Percentiles rank a stretch among this genome's conserved stretches.
Evolutionary conservation across 53 echinoderm and acorn worm species (phyloP).

Genomic region (Actinopyga echinites): DNA sequence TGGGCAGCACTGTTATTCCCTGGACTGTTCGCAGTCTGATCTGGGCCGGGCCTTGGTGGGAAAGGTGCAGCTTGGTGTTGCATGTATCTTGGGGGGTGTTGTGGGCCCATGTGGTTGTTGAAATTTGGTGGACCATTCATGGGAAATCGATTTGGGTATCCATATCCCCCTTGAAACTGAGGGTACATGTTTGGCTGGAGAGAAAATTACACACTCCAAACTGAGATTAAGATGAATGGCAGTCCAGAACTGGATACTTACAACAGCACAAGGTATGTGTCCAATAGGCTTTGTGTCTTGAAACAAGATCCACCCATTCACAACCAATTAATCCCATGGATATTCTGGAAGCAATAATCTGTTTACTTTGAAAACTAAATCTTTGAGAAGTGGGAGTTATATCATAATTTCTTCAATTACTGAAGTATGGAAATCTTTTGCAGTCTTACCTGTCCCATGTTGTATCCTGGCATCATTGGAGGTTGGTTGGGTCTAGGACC

Average conservation of each 20-base stretch:
- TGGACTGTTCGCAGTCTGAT: not conserved
- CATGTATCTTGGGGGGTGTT: not conserved
- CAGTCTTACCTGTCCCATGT: constrained; percentile 29
- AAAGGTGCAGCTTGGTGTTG: not conserved
- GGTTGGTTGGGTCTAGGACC: constrained; percentile 14
- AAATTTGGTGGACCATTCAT: constrained; percentile 10
- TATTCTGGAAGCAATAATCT: too few relatives aligned
- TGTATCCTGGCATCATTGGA: constrained; percentile 16
- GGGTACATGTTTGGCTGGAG: constrained; percentile 27
- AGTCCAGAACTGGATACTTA: too few relatives aligned
- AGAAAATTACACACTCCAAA: not conserved
- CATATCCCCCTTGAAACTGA: not conserved
- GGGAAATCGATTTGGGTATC: not conserved
- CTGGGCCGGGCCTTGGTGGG: not conserved
- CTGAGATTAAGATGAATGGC: too few relatives aligned
- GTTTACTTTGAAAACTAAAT: too few relatives aligned
- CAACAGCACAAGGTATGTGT: too few relatives aligned
- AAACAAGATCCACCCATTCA: too few relatives aligned
- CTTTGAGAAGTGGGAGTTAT: too few relatives aligned
- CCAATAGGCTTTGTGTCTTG: too few relatives aligned
- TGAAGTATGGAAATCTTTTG: too few relatives aligned
- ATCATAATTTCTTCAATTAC: too few relatives aligned
- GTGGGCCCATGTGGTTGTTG: not conserved
- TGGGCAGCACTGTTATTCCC: not conserved
- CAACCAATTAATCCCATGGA: too few relatives aligned